Evolutionary conservation across 2,113 vertebrate genomes (phyloP), one percentile per base, ranked within the genome.

Genomic region (Macquaria ambigua): DNA sequence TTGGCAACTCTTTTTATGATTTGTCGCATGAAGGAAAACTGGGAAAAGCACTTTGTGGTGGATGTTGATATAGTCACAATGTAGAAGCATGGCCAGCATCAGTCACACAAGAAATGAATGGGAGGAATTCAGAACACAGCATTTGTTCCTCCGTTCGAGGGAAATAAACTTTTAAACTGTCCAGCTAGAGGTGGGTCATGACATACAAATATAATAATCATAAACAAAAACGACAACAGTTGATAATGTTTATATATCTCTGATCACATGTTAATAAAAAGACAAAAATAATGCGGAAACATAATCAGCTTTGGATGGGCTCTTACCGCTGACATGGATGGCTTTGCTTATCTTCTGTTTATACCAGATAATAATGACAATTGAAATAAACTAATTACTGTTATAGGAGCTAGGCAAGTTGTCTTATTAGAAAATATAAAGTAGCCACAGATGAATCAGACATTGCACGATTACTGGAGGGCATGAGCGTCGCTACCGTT

Each of bases 361-460:
- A 56, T 74, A 74, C 46, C 61, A 85, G 76, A 95, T 96, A 94
- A 95, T 96, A 94, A 91, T 96, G 94, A 95, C 96, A 93, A 96
- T 96, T 93, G 92, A 96, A 93, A 85, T 76, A 82, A 55, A 70
- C 31, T 78, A 79, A 83, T 66, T 48, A 79, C 71, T 77, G 74
- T 85, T 88, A 77, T 23, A 91, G 94, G 94, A 96, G 96, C 96
- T 96, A 96, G 95, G 94, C 96, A 97, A 94, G 94, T 96, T 97
- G 96, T 97, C 96, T 95, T 96, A 95, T 95, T 97, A 96, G 96
- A 96, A 97, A 97, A 96, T 92, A 95, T 94, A 94, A 95, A 95
- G 88, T 94, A 94, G 91, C 94, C 96, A 95, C 94, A 90, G 90
- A 96, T 96, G 93, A 93, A 89, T 79, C 91, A 92, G 94, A 96